Conservation (phyloP, 2,797 vertebrate species). For the Sebastes variabilis region DNA sequence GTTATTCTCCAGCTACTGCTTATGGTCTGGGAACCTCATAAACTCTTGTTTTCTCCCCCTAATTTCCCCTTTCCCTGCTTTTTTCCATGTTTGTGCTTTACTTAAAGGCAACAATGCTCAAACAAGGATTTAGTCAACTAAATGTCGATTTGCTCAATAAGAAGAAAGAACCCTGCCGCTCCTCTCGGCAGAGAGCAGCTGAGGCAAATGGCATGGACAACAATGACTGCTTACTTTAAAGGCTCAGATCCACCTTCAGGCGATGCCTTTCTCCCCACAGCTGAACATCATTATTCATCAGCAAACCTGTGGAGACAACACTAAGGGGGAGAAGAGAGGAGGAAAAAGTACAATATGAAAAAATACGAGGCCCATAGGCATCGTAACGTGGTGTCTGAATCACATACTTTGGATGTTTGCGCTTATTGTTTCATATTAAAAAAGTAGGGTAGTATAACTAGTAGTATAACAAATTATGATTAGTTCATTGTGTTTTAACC, state of each 20-base stretch:
- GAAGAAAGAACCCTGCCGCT: neutral
- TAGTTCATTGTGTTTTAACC: neutral
- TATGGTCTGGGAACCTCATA: neutral
- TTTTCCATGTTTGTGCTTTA: neutral
- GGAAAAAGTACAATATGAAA: neutral
- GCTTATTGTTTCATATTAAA: neutral
- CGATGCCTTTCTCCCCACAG: neutral
- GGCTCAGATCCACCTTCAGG: neutral
- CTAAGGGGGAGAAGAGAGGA: neutral
- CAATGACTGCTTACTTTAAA: neutral
- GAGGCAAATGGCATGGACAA: neutral
- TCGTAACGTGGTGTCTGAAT: neutral
- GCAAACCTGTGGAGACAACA: conserved; percentile 12
- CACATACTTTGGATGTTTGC: neutral
- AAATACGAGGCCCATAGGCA: neutral
- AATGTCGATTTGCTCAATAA: neutral
- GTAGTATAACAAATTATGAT: neutral
- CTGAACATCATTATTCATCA: conserved; percentile 14
- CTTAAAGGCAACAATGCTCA: neutral
- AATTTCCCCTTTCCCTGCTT: neutral
- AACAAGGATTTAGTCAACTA: neutral
- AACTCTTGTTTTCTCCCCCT: neutral
- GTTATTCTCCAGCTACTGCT: neutral
- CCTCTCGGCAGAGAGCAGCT: neutral
- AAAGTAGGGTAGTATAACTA: neutral